phyloP scores from a whole-genome alignment of 2,113 vertebrate species.

The Sitta europaea region DNA sequence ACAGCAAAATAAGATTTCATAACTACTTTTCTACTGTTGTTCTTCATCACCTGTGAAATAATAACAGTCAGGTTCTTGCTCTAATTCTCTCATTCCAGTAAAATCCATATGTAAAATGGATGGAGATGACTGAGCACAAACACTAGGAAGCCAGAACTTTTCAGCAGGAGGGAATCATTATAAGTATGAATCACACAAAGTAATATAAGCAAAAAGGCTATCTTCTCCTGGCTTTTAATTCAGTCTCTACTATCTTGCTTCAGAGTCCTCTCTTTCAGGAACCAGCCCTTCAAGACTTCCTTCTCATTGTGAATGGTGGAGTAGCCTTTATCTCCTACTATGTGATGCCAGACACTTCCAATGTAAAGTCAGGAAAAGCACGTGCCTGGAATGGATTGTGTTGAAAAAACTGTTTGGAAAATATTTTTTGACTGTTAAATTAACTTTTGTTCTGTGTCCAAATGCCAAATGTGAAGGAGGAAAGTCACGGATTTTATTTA shows the following conservation, averaged over 20 bases:
- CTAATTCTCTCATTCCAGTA: slow-evolving; percentile 11
- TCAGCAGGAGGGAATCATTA: slow-evolving; percentile 26
- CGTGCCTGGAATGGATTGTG: background rate
- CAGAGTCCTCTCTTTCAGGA: background rate
- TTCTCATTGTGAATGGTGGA: background rate
- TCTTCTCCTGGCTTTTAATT: background rate
- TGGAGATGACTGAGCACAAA: slow-evolving; percentile 28
- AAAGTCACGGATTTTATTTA: background rate
- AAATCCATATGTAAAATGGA: slow-evolving; percentile 42
- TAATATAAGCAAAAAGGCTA: slow-evolving; percentile 4
- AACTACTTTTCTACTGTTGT: background rate
- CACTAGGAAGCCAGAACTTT: slow-evolving; percentile 20
- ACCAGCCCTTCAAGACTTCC: background rate
- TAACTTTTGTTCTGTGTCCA: background rate
- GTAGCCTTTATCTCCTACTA: background rate
- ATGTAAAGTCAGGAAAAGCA: background rate
- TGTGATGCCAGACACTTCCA: background rate
- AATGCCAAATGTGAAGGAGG: background rate
- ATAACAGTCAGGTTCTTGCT: background rate
- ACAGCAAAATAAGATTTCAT: background rate
- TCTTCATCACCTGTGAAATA: slow-evolving; percentile 13
- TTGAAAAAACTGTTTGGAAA: background rate
- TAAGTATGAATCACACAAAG: background rate
- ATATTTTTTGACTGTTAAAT: background rate
- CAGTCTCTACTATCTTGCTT: background rate